phyloP scores from a whole-genome alignment of 1,140 invertebrate genomes.

The Drosophila bocki region DNA sequence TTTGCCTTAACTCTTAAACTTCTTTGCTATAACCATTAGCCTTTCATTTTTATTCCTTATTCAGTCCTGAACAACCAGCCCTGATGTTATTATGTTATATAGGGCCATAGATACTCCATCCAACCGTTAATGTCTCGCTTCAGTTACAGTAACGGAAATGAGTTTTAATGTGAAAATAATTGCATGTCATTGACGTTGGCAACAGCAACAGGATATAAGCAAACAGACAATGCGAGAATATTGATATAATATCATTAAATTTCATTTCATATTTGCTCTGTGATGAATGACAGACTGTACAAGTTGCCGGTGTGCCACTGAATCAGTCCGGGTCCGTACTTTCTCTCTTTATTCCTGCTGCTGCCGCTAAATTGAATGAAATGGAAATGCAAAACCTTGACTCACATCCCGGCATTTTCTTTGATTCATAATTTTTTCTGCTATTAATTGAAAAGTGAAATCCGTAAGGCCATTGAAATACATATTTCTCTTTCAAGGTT shows the following conservation, averaged over 20 bases:
- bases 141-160: slow-evolving; percentile 74
- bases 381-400: slow-evolving; percentile 64
- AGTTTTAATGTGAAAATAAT: slow-evolving; percentile 77
- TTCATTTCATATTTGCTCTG: slow-evolving; percentile 63
- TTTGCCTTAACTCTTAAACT: neutral
- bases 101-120: slow-evolving; percentile 59
- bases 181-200: slow-evolving; percentile 71
- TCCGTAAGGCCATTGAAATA: slow-evolving; percentile 49
- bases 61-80: neutral
- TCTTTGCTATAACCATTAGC: neutral
- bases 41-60: neutral
- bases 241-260: slow-evolving; percentile 74
- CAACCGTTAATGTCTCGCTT: slow-evolving; percentile 64
- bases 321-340: neutral
- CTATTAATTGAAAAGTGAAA: slow-evolving; percentile 67
- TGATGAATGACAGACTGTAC: slow-evolving; percentile 52
- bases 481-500: slow-evolving; percentile 21
- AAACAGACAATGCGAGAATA: slow-evolving; percentile 55
- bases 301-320: slow-evolving; percentile 32
- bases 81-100: neutral
- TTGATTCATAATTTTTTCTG: slow-evolving; percentile 54
- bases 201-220: slow-evolving; percentile 32
- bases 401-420: slow-evolving; percentile 37
- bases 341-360: neutral
- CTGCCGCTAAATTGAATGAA: slow-evolving; percentile 33